Evolutionary conservation across 2,888 invertebrate genomes (phyloP), one percentile per base, ranked within the genome.

Genomic region (Epinotia bilunana): DNA sequence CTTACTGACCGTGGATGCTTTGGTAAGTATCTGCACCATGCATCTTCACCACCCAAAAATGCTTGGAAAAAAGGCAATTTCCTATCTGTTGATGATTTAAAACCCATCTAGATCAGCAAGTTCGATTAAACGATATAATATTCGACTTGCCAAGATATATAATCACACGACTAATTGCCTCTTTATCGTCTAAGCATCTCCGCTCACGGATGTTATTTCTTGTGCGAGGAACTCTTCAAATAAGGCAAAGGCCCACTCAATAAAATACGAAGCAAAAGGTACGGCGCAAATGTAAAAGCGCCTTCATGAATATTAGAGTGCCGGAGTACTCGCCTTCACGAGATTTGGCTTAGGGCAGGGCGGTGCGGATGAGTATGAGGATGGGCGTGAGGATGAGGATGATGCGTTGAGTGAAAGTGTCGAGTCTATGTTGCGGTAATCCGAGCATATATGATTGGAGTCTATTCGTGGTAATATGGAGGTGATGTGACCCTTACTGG

Each of bases 301-400:
- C 39, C 60, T 65, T 71, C 74, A 74, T 74, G 65, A 74, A 74
- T 74, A 74, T 74, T 74, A 49, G 70, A 74, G 74, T 74, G 70
- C 57, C 60, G 11, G 53, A 53, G 64, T 64, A 72, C 72, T 71
- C 70, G 70, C 60, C 70, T 74, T 71, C 60, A 58, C 70, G 60
- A 70, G 74, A 74, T 74, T 74, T 65, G 23, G 69, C 64, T 53
- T 53, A 70, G 64, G 60, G 74, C 20, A n/a, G 74, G 49, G 62
- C 53, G 61, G 9, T 63, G 68, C 23, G 18, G 64, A 72, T 64
- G 46, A 1, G 46, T 49, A 70, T 72, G 71, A 65, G 49, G 23
- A 61, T 64, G 65, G 39, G 18, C 9, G 12, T 43, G 61, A 23
- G 20, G 55, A 33, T 43, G 61, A 23, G 20, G 55, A 33, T 65